Evolutionary conservation across 2,113 vertebrate genomes (phyloP), one percentile per base, ranked within the genome.

Genomic region (Fregata magnificens): DNA sequence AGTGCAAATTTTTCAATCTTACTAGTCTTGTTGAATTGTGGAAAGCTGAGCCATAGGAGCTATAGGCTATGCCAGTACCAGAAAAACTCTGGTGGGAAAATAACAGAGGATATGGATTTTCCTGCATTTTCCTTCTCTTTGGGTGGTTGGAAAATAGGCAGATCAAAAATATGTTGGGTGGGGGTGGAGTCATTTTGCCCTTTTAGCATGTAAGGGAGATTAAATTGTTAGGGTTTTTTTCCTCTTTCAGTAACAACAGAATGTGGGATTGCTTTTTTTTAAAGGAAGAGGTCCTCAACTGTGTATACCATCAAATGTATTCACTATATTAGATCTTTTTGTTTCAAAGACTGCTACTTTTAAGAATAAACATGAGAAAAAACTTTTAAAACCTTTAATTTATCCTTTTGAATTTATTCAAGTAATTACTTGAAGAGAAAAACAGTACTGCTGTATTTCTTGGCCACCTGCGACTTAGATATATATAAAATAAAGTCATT

Each of bases 181-280:
- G 7, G 8, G 7, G 5, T 3, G 3, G 24, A 29, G 13, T 13
- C 2, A 42, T 78, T 66, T 78, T 72, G 10, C 13, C 26, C 8
- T 79, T 72, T 66, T 66, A 72, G 9, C 20, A 69, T 42, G 15
- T 7, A 81, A 53, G 14, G 14, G 13, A 55, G 14, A 55, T 59
- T n/a, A 44, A 59, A 52, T 31, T 72, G 4, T 14, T 66, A 6
- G 5, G 1, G 0, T 7, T 34, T 36, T 40, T 49, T 44, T 29
- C 7, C 15, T 59, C 10, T 74, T 80, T 45, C 50, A 52, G 14
- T 65, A 36, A 58, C 29, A 63, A 71, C 28, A 34, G 26, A 73
- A 73, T 25, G 32, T n/a, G 18, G 3, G 11, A 55, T 52, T 73
- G 13, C 1, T 32, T 61, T 55, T 49, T 53, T 53, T 53, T 17